Conservation (phyloP, 2,113 vertebrate species). For the Bombycilla garrulus region DNA sequence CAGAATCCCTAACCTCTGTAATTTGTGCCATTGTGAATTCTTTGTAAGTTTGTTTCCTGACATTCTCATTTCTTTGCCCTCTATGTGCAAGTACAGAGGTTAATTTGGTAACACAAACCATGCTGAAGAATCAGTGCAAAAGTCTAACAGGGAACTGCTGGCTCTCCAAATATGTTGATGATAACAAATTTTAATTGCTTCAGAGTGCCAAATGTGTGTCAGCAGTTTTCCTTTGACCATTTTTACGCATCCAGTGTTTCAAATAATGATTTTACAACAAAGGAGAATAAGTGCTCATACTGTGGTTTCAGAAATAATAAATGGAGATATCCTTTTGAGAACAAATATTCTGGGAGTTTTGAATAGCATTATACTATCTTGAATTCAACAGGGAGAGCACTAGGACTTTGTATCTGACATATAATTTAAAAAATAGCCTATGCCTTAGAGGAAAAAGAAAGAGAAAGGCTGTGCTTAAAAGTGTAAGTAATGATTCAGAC, state of each 20-base stretch:
- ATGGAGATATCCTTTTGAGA: background rate
- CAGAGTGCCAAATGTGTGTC: background rate
- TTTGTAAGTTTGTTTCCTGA: background rate
- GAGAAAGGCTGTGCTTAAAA: background rate
- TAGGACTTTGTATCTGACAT: background rate
- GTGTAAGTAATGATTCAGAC: background rate
- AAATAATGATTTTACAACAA: background rate
- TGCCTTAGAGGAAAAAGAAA: background rate
- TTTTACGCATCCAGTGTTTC: background rate
- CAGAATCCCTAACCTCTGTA: background rate
- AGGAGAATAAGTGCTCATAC: background rate
- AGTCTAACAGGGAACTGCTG: background rate
- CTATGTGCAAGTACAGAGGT: background rate
- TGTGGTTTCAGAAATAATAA: background rate
- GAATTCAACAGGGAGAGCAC: background rate
- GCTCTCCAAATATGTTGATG: background rate
- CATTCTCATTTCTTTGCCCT: background rate
- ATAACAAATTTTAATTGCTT: constrained; percentile 16
- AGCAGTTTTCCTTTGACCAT: background rate
- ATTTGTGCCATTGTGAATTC: background rate
- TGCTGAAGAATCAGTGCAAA: background rate
- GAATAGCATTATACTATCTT: background rate
- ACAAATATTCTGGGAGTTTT: background rate
- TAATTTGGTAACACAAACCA: background rate
- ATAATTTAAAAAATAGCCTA: background rate